Evolutionary conservation across 2,888 invertebrate species (phyloP), one percentile per base, ranked within the genome.

Genomic region (Ectemnius lituratus): DNA sequence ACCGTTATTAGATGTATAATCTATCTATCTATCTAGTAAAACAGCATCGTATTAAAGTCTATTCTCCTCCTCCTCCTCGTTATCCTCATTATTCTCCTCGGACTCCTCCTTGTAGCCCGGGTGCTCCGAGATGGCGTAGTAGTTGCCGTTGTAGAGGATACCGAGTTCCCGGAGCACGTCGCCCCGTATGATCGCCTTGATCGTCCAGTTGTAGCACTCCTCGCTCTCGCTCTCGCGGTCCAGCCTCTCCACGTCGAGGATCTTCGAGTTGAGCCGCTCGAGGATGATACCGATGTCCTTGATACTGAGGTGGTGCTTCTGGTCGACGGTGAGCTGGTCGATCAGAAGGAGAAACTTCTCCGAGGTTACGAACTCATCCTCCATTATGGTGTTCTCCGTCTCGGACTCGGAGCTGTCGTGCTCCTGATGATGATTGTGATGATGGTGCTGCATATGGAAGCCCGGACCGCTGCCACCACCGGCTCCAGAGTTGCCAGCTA

Each of bases 191-290:
- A 97, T 96, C 87, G 98, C 98, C 92, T 97, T 97, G 92, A 98
- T 98, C 91, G 97, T 97, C 98, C 98, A 98, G 92, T 97, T 97
- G 93, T 97, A 97, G 91, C 97, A 97, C 91, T 97, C 97, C 91
- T 97, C 97, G 91, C 96, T 96, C 91, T 97, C 97, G 85, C 96
- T 96, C 91, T 98, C 97, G 73, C 98, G 94, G 91, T 97, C 97
- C 84, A 98, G 93, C 83, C 97, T 94, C 92, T 98, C 97, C 84
- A 98, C 97, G 92, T 98, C 98, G 81, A 98, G 93, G 86, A 98
- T 98, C 92, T 97, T 98, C 76, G 97, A 97, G 91, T 95, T 97
- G 87, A 98, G 94, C 86, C 97, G 93, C 91, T 98, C 98, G 86
- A 98, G 93, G 88, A 98, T 98, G 91, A 98, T 97, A 83, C 98